These are phyloP conservation scores for Syngnathus typhle DNA, from an alignment of 2,113 vertebrate genomes.

Conservation along the genomic window DNA sequence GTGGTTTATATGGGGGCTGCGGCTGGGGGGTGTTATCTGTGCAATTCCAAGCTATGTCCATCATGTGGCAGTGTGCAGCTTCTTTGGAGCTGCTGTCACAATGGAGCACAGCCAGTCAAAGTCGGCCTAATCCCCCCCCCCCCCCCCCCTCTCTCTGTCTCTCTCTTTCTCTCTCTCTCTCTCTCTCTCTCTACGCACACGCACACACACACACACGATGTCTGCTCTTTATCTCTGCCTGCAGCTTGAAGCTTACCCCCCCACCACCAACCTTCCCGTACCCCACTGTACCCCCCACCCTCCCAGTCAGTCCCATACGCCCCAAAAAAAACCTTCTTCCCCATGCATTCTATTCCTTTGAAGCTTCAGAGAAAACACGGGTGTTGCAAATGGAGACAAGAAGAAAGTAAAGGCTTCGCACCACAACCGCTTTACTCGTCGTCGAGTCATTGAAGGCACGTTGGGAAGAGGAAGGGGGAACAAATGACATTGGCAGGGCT, in stretches of 20 bases:
- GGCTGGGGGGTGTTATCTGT: slow-evolving; percentile 39
- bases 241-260: slow-evolving; percentile 70
- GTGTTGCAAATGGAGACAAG: slow-evolving; percentile 62
- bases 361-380: slow-evolving; percentile 60
- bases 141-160: slow-evolving; percentile 16
- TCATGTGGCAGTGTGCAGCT: slow-evolving; percentile 70
- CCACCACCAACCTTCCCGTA: slow-evolving; percentile 21
- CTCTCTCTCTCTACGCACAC: slow-evolving; percentile 16
- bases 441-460: slow-evolving; percentile 39
- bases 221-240: slow-evolving; percentile 71
- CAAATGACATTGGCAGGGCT: not conserved
- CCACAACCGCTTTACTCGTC: slow-evolving; percentile 43
- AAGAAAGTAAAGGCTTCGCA: slow-evolving; percentile 44
- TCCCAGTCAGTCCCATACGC: slow-evolving; percentile 16
- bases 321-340: slow-evolving; percentile 1
- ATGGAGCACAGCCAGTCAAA: slow-evolving; percentile 59
- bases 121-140: slow-evolving; percentile 51
- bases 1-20: slow-evolving; percentile 21
- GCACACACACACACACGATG: slow-evolving; percentile 30
- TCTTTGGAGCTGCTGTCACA: slow-evolving; percentile 54
- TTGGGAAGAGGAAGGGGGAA: slow-evolving; percentile 15
- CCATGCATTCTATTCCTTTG: slow-evolving; percentile 50
- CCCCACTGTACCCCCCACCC: slow-evolving; percentile 45
- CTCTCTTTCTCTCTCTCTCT: slow-evolving; percentile 11
- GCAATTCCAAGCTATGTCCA: slow-evolving; percentile 64